Base-by-base conservation (phyloP, 2,888 invertebrate genomes). In the Clanis bilineata region DNA sequence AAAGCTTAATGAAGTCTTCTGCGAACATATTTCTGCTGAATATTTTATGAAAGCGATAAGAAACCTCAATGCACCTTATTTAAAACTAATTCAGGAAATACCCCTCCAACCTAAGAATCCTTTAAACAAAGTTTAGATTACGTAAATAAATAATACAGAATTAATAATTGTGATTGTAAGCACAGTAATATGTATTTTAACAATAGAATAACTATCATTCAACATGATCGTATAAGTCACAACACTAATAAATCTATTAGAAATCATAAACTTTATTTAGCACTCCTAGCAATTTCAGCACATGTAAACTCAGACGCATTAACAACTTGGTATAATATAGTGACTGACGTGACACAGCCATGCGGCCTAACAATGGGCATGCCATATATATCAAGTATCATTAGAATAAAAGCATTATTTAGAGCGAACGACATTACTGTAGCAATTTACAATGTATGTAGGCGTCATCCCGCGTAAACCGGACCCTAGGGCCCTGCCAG, bases 391-490 rank as follows among this genome's bases (percentile, higher is more conserved):
- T 58, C 32, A 58, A 38, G 47, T 51, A 51, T 21, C 38, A 47
- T 39, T 51, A 51, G 18, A 25, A 38, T 58, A 51, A 32, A 21
- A 32, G 51, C 36, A 45, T 15, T 45, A 44, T 57, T 44, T 57
- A 36, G 44, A 57, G 18, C 51, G 51, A 51, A 51, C 5, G 51
- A 51, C 25, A 25, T 58, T 25, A 21, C 39, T 63, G 58, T 57
- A n/a, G 55, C 51, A 57, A 59, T 64, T 61, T 64, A 62, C 59
- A 58, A 59, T 54, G 59, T 44, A 51, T 56, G 71, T 69, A 72
- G 67, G 69, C 68, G 69, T 64, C 59, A 67, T 70, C 67, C 68
- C 60, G 60, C 25, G 22, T 28, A 51, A 61, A 57, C 65, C 60
- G 66, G 64, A 28, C 51, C 66, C 63, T 60, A 62, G 59, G 62